Evolutionary conservation across 1,140 invertebrate genomes (phyloP), one percentile per base, ranked within the genome.

Genomic region (Drosophila kohkoa): DNA sequence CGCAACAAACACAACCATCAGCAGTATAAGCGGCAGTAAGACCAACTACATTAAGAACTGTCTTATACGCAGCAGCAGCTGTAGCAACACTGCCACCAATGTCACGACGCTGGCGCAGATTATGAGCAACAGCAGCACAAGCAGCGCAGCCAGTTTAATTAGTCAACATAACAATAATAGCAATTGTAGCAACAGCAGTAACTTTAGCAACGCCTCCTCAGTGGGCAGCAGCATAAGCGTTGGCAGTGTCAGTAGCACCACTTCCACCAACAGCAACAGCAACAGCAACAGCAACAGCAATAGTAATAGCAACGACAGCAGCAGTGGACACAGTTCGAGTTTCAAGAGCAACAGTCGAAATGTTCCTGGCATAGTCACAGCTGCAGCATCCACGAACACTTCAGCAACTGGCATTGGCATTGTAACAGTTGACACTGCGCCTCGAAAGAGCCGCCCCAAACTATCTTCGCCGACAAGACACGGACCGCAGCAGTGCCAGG

Each of bases 401-500:
- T 59, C 68, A 67, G 45, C 65, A 60, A 78, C 64, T 57, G 72
- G 80, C 46, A 92, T 82, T 76, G 81, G 81, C 59, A 87, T 87
- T 71, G 72, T 81, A 58, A 87, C 76, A 49, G 68, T 79, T 20
- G 82, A 79, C 55, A 60, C 58, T 16, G 76, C 82, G 7, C 79
- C 75, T 28, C n/a, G 96, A 95, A 96, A 96, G 90, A 94, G 95
- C 75, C 94, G 96, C 71, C 95, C 95, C 3, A 96, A 96, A 92
- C 94, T 96, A 75, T 95, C 95, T 28, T 96, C 96, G 35, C 96
- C 96, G 20, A 96, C 96, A 89, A 93, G 96, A 64, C 96, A 96
- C 93, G 96, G 96, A 57, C 96, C 96, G 55, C 96, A 96, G 82
- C 96, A 96, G 89, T 96, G 96, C 92, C 95, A 96, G 94, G 96